A percentile compares a stretch with the other conserved stretches of the same genome.
Conservation (phyloP, 2,888 invertebrate species). For the Exocentrus adspersus region DNA sequence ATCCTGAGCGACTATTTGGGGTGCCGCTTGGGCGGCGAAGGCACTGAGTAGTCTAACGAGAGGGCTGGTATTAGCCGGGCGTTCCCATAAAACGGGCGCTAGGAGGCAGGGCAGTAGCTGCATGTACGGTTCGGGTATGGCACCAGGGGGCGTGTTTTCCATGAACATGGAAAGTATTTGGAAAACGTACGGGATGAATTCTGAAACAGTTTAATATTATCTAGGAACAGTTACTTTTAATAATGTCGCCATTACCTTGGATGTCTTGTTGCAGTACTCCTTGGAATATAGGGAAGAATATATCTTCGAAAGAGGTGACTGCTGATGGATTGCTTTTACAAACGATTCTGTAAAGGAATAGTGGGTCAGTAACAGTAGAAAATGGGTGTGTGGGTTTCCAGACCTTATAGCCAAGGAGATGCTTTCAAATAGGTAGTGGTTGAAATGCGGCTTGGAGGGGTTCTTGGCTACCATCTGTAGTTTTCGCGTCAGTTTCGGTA, state of each 20-base stretch:
- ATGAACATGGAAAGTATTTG: conserved; percentile 94
- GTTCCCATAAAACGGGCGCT: conserved; percentile 92
- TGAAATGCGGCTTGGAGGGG: conserved; percentile 96
- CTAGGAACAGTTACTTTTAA: no score
- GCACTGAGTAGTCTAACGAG: conserved; percentile 91
- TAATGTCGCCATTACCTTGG: conserved; percentile 72
- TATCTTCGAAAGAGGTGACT: conserved; percentile 89
- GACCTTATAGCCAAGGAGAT: conserved; percentile 89
- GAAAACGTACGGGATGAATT: conserved; percentile 98
- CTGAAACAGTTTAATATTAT: conserved; percentile 65
- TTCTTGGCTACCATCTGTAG: conserved; percentile 87
- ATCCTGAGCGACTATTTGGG: conserved; percentile 74
- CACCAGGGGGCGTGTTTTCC: conserved; percentile 70
- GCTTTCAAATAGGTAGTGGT: conserved; percentile 98
- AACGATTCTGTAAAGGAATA: conserved; percentile 77
- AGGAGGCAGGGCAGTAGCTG: conserved; percentile 90
- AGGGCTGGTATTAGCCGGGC: conserved; percentile 92
- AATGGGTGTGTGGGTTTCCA: no score
- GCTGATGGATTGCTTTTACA: conserved; percentile 83
- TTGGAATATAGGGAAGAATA: conserved; percentile 95
- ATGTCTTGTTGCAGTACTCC: conserved; percentile 94
- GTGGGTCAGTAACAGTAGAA: no score
- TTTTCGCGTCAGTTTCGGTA: conserved; percentile 87
- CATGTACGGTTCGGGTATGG: conserved; percentile 85
- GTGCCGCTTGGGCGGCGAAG: conserved; percentile 78